These are phyloP conservation scores for Delichon dasypus DNA, from an alignment of 2,797 vertebrate genomes.

Conservation along the genomic window DNA sequence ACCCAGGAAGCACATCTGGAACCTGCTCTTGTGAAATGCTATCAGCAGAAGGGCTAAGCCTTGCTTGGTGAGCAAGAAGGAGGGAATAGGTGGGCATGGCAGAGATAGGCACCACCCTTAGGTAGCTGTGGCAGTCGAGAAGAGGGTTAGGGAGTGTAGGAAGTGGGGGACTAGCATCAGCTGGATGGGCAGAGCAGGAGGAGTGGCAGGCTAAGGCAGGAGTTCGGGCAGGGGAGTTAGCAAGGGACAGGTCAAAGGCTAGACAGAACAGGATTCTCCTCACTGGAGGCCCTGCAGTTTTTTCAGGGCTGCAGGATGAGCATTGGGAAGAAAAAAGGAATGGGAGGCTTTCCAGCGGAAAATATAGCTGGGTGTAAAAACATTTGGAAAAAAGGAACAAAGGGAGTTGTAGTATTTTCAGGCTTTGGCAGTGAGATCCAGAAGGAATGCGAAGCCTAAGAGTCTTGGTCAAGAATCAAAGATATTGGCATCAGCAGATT, in stretches of 20 bases:
- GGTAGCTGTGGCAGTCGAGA: not conserved
- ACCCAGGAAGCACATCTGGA: not conserved
- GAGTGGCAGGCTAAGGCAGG: not conserved
- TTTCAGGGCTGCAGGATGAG: not conserved
- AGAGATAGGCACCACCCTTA: not conserved
- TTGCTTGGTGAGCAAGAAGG: not conserved
- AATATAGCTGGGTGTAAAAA: not conserved
- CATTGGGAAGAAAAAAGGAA: not conserved
- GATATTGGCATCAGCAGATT: not conserved
- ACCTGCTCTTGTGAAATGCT: not conserved
- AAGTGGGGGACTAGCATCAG: not conserved
- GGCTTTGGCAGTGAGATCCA: not conserved
- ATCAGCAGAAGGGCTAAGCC: not conserved
- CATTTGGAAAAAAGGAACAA: not conserved
- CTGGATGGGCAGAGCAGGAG: not conserved
- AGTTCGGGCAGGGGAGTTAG: not conserved
- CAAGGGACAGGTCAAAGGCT: not conserved
- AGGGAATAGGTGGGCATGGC: not conserved
- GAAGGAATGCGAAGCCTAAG: not conserved
- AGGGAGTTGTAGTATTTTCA: not conserved
- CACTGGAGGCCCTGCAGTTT: rapidly evolving
- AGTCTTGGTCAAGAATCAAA: not conserved
- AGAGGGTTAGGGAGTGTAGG: not conserved
- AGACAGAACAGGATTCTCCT: not conserved
- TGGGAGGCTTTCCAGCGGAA: not conserved